Percentiles rank a stretch among this genome's conserved stretches.
These are phyloP conservation scores for Chaenocephalus aceratus DNA, from an alignment of 2,113 vertebrate species.

Conservation along the genomic window DNA sequence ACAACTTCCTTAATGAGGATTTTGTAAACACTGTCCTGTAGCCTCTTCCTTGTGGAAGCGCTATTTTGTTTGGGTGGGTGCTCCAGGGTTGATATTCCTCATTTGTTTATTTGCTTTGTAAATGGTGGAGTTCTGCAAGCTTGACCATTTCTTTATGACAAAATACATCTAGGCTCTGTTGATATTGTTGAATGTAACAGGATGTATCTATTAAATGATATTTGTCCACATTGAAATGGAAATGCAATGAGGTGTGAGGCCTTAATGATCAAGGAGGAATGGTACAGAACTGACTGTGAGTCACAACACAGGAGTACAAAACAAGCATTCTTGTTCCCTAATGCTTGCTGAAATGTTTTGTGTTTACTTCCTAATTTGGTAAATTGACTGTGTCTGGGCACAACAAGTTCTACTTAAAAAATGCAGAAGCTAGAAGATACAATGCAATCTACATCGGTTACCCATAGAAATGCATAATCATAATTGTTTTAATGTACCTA, in stretches of 20 bases:
- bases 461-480: too few relatives aligned
- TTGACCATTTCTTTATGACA: slow-evolving; percentile 73
- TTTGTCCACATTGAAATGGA: slow-evolving; percentile 65
- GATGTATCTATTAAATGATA: slow-evolving; percentile 53
- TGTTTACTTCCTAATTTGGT: slow-evolving; percentile 21
- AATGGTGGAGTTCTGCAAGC: slow-evolving; percentile 71
- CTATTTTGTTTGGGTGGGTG: slow-evolving; percentile 86
- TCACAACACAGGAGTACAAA: background rate
- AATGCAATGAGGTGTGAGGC: slow-evolving; percentile 79
- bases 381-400: background rate
- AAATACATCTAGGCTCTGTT: slow-evolving; percentile 53
- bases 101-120: slow-evolving; percentile 83
- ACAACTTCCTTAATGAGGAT: slow-evolving; percentile 97
- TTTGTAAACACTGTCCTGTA: slow-evolving; percentile 97
- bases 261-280: slow-evolving; percentile 34
- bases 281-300: slow-evolving; percentile 7
- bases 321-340: background rate
- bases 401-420: background rate
- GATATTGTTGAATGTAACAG: slow-evolving; percentile 56
- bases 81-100: slow-evolving; percentile 74
- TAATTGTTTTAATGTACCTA: too few relatives aligned
- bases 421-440: background rate
- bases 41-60: slow-evolving; percentile 86
- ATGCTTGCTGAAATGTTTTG: background rate
- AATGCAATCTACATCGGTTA: background rate